phyloP scores from a whole-genome alignment of 92 coral and sea anemone species.

The Actinernus sp. region DNA sequence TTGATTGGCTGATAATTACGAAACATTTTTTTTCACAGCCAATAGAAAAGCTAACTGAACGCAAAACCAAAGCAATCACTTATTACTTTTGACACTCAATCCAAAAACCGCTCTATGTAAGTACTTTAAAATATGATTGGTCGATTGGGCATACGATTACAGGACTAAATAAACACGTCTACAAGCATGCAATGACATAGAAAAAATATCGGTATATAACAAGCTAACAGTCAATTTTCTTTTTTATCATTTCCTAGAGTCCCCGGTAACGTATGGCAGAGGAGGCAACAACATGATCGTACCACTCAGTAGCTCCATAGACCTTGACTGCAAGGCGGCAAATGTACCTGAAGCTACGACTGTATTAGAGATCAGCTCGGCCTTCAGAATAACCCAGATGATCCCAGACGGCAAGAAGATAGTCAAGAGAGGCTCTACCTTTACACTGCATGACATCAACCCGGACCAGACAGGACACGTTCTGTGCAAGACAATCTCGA shows the following conservation, averaged over 20 bases:
- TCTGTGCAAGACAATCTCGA: conserved; percentile 57
- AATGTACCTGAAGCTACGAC: conserved; percentile 47
- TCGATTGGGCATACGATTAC: too few relatives aligned
- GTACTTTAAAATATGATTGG: too few relatives aligned
- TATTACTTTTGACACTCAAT: too few relatives aligned
- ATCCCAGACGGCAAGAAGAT: conserved; percentile 45
- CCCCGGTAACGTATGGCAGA: conserved; percentile 7
- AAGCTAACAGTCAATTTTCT: too few relatives aligned
- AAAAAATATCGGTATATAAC: too few relatives aligned
- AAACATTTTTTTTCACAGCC: too few relatives aligned
- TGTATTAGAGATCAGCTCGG: conserved; percentile 43
- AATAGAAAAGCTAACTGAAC: too few relatives aligned
- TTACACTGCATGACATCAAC: conserved; percentile 50
- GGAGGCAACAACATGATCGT: conserved; percentile 48
- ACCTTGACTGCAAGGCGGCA: conserved; percentile 58
- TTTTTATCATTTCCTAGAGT: conserved; percentile 42
- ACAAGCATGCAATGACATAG: too few relatives aligned
- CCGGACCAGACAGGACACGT: conserved; percentile 45
- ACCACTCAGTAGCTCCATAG: conserved; percentile 62
- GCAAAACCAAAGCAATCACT: too few relatives aligned
- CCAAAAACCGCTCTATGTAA: too few relatives aligned
- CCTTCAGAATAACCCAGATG: conserved; percentile 15
- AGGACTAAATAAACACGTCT: too few relatives aligned
- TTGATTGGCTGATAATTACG: too few relatives aligned
- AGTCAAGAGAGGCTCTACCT: conserved; percentile 30